Evolutionary conservation across 2,888 invertebrate genomes (phyloP).

Genomic region (Drosophila cyrtoloma): DNA sequence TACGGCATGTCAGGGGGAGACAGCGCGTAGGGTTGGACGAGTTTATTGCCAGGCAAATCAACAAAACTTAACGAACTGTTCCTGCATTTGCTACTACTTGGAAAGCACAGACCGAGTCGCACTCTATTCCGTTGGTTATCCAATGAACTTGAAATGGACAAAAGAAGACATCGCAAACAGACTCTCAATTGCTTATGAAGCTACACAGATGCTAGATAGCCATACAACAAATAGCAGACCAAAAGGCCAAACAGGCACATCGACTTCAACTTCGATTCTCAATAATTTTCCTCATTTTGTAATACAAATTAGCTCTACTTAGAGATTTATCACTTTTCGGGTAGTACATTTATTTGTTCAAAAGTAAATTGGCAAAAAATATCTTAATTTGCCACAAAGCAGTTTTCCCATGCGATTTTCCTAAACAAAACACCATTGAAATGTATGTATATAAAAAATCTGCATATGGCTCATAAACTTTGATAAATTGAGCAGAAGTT

Average conservation of each 20-base stretch:
- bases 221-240: background rate
- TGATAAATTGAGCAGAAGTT: background rate
- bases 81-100: slow-evolving; percentile 39
- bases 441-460: background rate
- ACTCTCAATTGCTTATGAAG: slow-evolving; percentile 22
- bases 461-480: background rate
- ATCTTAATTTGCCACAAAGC: background rate
- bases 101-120: slow-evolving; percentile 8
- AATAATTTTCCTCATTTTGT: background rate
- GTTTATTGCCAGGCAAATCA: slow-evolving; percentile 69
- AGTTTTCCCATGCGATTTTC: background rate
- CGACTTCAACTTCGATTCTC: background rate
- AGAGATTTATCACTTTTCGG: background rate
- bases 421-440: background rate
- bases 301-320: background rate
- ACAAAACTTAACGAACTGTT: slow-evolving; percentile 71
- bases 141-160: slow-evolving; percentile 47
- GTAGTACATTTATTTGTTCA: background rate
- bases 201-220: background rate
- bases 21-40: background rate
- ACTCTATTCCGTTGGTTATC: slow-evolving; percentile 25
- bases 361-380: background rate
- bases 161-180: slow-evolving; percentile 26
- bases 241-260: background rate
- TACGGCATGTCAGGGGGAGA: slow-evolving; percentile 3